Base-by-base conservation (phyloP, 2,888 invertebrate species). In the Chelonus formosanus region DNA sequence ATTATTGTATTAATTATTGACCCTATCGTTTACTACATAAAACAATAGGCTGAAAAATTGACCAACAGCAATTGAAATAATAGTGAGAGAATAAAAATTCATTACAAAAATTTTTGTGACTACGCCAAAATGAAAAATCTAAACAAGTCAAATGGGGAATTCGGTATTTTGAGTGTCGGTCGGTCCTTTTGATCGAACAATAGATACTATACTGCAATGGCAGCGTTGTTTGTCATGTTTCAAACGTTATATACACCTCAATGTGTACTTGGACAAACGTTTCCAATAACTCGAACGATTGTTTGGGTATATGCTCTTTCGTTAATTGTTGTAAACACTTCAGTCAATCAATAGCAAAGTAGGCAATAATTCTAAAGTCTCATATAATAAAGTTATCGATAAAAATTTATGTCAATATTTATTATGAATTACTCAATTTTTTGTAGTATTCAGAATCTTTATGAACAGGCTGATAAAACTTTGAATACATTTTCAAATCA, bases 211-310 rank as follows among this genome's bases (percentile, higher is more conserved):
- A 52, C 4, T 34, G 34, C 34, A 34, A 32, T 32, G 8, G 34
- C 6, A 7, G 32, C 5, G n/a, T 31, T 52, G 52, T 52, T 52
- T 52, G 32, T 32, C 48, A 10, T 48, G 48, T 48, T 48, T 48
- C 48, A 48, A 48, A 20, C 48, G 5, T 5, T 48, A 10, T 48
- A 20, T 48, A 48, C 20, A 20, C 48, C 5, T 48, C 48, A n/a
- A 32, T 31, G 8, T 32, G 52, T 34, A 34, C 52, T 52, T 52
- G 52, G 8, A 52, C 52, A 52, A 52, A 32, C 52, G 52, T 34
- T 52, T 52, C 52, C 52, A 52, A 52, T 52, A 52, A 52, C 52
- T 52, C 32, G 32, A 52, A 34, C 52, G 34, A 52, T 52, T 52
- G 52, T 52, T 4, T 52, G 52, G 52, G 34, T 52, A 52, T 52